Base-by-base conservation (phyloP, 2,797 vertebrate species). In the Phrynocephalus forsythii region DNA sequence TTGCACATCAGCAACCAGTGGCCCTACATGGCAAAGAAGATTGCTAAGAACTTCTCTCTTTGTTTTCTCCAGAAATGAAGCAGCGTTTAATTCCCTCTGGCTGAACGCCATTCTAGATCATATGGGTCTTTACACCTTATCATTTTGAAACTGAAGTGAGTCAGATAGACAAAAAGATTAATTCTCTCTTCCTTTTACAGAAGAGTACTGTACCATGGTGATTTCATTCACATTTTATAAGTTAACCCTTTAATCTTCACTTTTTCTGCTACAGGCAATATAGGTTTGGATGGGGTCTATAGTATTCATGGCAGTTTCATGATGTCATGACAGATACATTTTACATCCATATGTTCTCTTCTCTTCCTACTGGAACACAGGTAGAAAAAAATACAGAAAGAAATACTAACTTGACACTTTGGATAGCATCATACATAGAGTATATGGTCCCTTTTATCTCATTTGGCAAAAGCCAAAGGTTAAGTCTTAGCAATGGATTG, bases 111-210 rank as follows among this genome's bases (percentile, higher is more conserved):
- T 20, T 1, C 83, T 33, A 33, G 72, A 0, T 0, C 67, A 80
- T 76, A 77, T 15, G 89, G 69, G 69, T 84, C 87, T 80, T 20
- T 83, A 85, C 22, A 16, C 16, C 30, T 26, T 33, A 52, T 0
- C 81, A 81, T 50, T 79, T 76, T 83, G 33, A 91, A 88, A 90
- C 86, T 90, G 92, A 60, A 77, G 6, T 28, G 86, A 94, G 88
- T 89, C 52, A n/a, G 91, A 68, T 72, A 63, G 71, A 79, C 52
- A 82, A 89, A 13, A 79, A 88, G 38, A 87, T 89, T 85, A 89
- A 2, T 5, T 82, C 66, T 83, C 82, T 50, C 0, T 0, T 26
- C 75, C 83, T 92, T 71, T 77, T 38, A 88, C n/a, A 44, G 90
- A 89, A 67, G 11, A 66, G 83, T 87, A 71, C 56, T 63, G 38